phyloP scores from a whole-genome alignment of 2,797 vertebrate species.

The Poecilia wingei region DNA sequence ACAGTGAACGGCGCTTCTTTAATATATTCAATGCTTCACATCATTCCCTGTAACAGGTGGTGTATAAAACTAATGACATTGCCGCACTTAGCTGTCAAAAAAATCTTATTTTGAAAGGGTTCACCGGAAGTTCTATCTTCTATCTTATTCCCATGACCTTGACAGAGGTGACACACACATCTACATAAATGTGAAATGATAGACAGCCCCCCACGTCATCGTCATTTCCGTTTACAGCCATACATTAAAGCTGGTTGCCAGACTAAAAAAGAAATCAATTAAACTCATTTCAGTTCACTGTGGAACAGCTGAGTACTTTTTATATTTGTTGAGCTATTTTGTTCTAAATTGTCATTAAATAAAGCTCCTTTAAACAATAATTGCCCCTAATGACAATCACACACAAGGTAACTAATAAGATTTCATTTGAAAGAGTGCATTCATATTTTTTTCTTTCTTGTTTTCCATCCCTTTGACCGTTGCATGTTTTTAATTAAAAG shows the following conservation, averaged over 20 bases:
- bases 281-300: not conserved
- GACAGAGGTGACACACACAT: not conserved
- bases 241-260: not conserved
- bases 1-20: accelerated
- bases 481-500: not conserved
- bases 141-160: not conserved
- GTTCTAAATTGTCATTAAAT: not conserved
- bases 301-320: not conserved
- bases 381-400: not conserved
- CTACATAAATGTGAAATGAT: not conserved
- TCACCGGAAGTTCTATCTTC: constrained; percentile 38
- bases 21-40: too few species aligned
- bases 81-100: too few species aligned
- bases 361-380: not conserved
- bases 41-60: not conserved
- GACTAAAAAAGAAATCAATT: not conserved
- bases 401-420: not conserved
- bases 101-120: constrained; percentile 50
- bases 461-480: not conserved
- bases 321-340: not conserved
- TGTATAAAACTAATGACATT: not conserved
- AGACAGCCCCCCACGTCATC: not conserved
- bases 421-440: not conserved
- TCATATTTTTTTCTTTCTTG: not conserved
- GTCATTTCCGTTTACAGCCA: not conserved